Conservation (phyloP, 2,888 invertebrate species). For the Theretra japonica region DNA sequence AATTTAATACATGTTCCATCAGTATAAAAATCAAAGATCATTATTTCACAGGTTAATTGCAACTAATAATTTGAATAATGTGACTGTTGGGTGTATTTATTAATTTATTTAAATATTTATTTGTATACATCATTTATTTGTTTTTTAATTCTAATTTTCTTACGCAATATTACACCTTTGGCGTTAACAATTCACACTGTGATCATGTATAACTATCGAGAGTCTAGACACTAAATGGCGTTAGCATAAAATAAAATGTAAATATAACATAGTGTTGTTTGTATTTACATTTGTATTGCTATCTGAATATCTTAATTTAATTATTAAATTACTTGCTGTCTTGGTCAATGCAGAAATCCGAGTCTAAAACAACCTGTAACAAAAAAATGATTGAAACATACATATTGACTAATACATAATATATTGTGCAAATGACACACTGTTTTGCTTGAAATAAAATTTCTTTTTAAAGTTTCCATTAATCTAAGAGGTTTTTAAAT, state of each 20-base stretch:
- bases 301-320: not conserved
- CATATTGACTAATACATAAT: no score
- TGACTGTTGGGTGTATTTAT: no score
- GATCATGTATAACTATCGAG: not conserved
- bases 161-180: conserved; percentile 3
- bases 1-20: not conserved
- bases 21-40: not conserved
- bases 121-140: not conserved
- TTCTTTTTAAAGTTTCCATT: no score
- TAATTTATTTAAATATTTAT: no score
- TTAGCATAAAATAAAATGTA: not conserved
- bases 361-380: conserved; percentile 28
- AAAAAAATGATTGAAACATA: not conserved
- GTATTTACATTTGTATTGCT: not conserved
- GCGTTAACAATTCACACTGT: conserved; percentile 1
- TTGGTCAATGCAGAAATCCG: conserved; percentile 27
- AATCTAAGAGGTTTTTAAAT: no score
- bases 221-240: not conserved
- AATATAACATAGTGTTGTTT: not conserved
- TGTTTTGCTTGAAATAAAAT: no score
- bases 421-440: no score
- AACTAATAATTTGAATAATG: not conserved
- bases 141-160: not conserved
- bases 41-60: not conserved
- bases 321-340: conserved; percentile 10